Base-by-base conservation (phyloP, 2,797 vertebrate genomes). In the Myripristis murdjan region DNA sequence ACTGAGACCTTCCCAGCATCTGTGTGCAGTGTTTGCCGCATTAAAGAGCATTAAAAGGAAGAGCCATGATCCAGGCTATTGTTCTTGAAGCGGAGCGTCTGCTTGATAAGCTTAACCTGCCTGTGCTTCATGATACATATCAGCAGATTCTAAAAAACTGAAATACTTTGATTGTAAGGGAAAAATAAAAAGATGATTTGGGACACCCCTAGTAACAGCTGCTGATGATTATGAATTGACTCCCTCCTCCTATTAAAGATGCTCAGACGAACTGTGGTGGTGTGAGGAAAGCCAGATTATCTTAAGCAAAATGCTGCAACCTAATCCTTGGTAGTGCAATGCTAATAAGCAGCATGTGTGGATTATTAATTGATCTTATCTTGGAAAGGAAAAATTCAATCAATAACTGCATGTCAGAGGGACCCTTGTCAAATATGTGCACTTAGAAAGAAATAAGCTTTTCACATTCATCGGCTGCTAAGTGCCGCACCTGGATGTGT, bases 381-480 rank as follows among this genome's bases (percentile, higher is more conserved):
- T 22, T 22, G 9, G n/a, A 18, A 22, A 22, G 44, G 5, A 22
- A 51, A 35, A 23, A 60, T 39, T 18, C 14, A 11, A 28, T 52
- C 18, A 43, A 26, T 20, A n/a, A 56, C n/a, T 20, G 5, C 55
- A 43, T 41, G 20, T 61, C 18, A 52, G 2, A 59, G 31, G 35
- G 53, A 54, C 22, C 31, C 63, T 48, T 46, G 44, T 46, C 33
- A 11, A n/a, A n/a, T 33, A 28, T 48, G 56, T 9, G 47, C 43
- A 66, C 69, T 74, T 73, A 37, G 48, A 82, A 81, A 81, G 71
- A 71, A 89, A 84, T 82, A 5, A 75, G 80, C 37, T 79, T 76
- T 84, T 87, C 73, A 65, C 79, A 84, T 88, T 91, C 79, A 82
- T 91, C 78, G 85, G 65, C 66, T 80, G 44, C 69, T 92, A 93